Conservation (phyloP, 2,797 vertebrate species). For the Cottoperca gobio region DNA sequence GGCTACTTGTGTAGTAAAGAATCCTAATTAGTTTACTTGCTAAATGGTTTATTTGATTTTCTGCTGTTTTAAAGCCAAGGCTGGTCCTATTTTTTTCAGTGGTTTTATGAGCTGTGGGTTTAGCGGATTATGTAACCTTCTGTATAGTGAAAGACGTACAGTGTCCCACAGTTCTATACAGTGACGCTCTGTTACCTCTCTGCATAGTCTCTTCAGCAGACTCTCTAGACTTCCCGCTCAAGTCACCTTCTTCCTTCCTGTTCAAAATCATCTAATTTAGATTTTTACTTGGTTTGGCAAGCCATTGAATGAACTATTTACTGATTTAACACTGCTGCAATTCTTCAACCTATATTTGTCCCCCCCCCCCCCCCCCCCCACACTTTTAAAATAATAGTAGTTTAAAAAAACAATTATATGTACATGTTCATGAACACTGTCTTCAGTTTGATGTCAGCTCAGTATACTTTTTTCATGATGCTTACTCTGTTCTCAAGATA, state of each 20-base stretch:
- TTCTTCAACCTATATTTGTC: slow-evolving; percentile 8
- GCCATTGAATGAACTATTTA: slow-evolving; percentile 34
- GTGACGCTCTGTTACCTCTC: slow-evolving; percentile 74
- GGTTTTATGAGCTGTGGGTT: slow-evolving; percentile 57
- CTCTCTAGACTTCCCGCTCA: slow-evolving; percentile 45
- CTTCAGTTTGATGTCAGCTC: neutral
- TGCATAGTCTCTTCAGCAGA: slow-evolving; percentile 44
- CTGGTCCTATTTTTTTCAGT: slow-evolving; percentile 47
- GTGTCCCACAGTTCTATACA: slow-evolving; percentile 76
- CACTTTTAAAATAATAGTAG: neutral
- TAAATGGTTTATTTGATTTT: slow-evolving; percentile 38
- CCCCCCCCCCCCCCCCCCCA: neutral
- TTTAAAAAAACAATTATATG: neutral
- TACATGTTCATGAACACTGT: neutral
- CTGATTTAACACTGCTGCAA: slow-evolving; percentile 22
- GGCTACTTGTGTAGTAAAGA: neutral
- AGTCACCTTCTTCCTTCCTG: slow-evolving; percentile 67
- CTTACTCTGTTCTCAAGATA: neutral
- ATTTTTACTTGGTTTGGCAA: slow-evolving; percentile 46
- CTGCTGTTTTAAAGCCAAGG: slow-evolving; percentile 29
- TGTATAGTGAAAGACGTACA: slow-evolving; percentile 77
- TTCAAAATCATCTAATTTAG: slow-evolving; percentile 50
- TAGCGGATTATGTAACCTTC: slow-evolving; percentile 69
- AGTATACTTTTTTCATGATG: neutral
- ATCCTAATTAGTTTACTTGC: slow-evolving; percentile 23